Evolutionary conservation across 2,113 vertebrate species (phyloP).

Genomic region (Hippocampus zosterae): DNA sequence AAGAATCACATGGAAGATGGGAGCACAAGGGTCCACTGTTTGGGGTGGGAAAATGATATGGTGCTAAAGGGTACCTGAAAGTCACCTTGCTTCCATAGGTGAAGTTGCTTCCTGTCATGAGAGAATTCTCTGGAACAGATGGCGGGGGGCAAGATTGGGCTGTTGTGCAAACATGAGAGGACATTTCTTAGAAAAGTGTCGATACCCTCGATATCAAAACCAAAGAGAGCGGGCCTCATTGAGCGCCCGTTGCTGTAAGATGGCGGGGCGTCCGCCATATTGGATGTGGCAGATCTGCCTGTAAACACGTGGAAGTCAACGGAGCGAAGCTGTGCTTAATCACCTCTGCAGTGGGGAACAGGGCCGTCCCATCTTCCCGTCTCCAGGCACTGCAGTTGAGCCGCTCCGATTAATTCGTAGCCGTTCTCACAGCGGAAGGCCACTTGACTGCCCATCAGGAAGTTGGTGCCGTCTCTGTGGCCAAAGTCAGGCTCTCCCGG

Average conservation of each 20-base stretch:
- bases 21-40: background rate
- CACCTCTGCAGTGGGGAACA: constrained; percentile 84
- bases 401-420: constrained; percentile 74
- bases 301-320: background rate
- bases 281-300: too few species aligned
- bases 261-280: too few species aligned
- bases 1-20: too few species aligned
- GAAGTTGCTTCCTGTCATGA: constrained; percentile 80
- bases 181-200: background rate
- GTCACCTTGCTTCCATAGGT: constrained; percentile 86
- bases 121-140: constrained; percentile 77
- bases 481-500: constrained; percentile 82
- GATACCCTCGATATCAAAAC: background rate
- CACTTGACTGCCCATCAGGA: constrained; percentile 78
- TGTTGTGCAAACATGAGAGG: constrained; percentile 47
- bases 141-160: constrained; percentile 84
- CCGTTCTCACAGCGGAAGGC: constrained; percentile 81
- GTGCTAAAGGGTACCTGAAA: constrained; percentile 79
- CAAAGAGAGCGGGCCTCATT: too few species aligned
- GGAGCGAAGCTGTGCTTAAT: background rate
- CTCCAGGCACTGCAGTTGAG: constrained; percentile 75
- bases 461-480: constrained; percentile 70
- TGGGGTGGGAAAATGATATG: constrained; percentile 2
- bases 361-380: constrained; percentile 78
- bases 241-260: too few species aligned